Conservation (phyloP, 2,888 invertebrate species). For the Apamea anceps region DNA sequence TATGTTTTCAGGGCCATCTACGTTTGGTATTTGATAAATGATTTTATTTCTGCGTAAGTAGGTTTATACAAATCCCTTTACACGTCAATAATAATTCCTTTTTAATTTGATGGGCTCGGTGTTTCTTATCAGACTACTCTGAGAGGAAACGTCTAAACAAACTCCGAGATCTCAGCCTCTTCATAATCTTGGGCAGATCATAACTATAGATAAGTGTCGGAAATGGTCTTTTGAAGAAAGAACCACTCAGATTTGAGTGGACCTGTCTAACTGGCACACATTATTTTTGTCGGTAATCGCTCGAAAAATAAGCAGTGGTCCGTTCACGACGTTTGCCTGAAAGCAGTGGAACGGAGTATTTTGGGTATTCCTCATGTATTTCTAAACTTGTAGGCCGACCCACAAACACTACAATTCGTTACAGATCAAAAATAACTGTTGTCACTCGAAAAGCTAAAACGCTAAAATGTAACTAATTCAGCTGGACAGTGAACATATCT, state of each 20-base stretch:
- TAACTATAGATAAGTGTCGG: not conserved
- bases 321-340: not conserved
- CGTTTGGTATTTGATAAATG: not conserved
- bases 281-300: not conserved
- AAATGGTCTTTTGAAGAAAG: not conserved
- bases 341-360: not conserved
- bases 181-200: too few species aligned
- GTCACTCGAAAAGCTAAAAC: not conserved
- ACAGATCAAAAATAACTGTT: not conserved
- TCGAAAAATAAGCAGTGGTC: not conserved
- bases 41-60: too few species aligned
- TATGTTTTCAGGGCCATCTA: not conserved
- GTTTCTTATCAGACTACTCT: too few species aligned
- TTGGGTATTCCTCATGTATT: not conserved
- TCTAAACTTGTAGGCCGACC: not conserved
- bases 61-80: too few species aligned
- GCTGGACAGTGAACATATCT: not conserved
- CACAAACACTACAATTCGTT: not conserved
- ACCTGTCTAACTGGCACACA: not conserved
- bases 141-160: too few species aligned
- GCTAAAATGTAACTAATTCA: not conserved
- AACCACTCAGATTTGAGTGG: not conserved
- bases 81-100: too few species aligned
- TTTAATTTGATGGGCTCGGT: too few species aligned
- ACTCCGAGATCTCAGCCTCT: too few species aligned